Base-by-base conservation (phyloP, 23 tunicate genomes). In the Styela clava region DNA sequence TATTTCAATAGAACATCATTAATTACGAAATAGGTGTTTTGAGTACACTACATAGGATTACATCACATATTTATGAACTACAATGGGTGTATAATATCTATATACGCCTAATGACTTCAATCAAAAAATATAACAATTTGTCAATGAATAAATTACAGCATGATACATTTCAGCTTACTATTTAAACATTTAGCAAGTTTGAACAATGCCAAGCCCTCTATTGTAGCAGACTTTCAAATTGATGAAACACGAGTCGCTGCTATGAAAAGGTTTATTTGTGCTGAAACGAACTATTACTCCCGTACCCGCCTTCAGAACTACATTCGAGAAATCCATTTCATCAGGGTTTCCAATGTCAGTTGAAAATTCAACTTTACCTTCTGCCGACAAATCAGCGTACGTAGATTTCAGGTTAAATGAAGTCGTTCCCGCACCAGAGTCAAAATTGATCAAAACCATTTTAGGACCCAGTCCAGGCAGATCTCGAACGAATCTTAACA, bases 401-500 rank as follows among this genome's bases (percentile, higher is more conserved):
- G 27, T 62, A 16, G 74, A 68, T 18, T 80, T 52, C 2, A 89
- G 24, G 1, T 63, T 81, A 16, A 68, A 61, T 0, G 29, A 21
- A 5, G 67, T 52, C 23, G 24, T 26, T 16, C 35, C 3, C 3
- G 37, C 5, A 5, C 37, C 77, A 16, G 34, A 27, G 28, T 52
- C 89, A 35, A 89, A 85, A 83, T 89, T 89, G 22, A 89, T 85
- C 16, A 72, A 74, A 0, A 89, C 68, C 31, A 89, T 69, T 19
- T 37, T 79, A 1, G 95, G 85, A 22, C 51, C 56, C 3, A 79
- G 61, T 24, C 95, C 95, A 3, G 89, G 76, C 64, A 89, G 29
- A 74, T 89, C 95, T 7, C 95, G 78, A 20, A 89, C 89, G 34
- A 32, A 89, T 69, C 95, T 89, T 82, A 27, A 71, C 62, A 28